Conservation (phyloP, 2,113 vertebrate genomes). For the Pithys albifrons region DNA sequence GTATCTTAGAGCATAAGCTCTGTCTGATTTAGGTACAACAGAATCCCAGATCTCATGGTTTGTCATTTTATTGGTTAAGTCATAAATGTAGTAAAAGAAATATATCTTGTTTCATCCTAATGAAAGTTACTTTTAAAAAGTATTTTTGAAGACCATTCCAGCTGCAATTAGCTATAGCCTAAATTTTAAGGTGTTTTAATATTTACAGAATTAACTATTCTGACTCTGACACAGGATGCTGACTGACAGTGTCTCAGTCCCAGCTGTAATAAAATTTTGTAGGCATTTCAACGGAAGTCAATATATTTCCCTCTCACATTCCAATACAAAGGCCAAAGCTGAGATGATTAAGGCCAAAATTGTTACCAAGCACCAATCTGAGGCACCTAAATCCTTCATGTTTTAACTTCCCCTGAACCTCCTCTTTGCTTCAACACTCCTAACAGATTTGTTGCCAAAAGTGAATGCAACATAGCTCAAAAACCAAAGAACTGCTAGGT, state of each 20-base stretch:
- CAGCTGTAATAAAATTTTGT: background rate
- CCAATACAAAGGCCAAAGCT: background rate
- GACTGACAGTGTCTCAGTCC: background rate
- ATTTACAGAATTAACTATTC: background rate
- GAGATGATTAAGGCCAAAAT: background rate
- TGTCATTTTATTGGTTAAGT: background rate
- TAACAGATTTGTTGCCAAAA: background rate
- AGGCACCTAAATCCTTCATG: background rate
- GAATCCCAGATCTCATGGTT: background rate
- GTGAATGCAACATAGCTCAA: background rate
- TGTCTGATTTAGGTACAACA: background rate
- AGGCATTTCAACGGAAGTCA: background rate
- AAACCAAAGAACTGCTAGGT: background rate
- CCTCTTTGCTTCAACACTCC: background rate
- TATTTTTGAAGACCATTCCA: background rate
- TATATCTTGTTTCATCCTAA: background rate
- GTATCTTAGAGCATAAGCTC: background rate
- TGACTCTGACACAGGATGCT: background rate
- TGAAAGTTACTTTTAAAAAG: background rate
- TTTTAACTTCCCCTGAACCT: background rate
- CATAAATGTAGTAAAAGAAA: background rate
- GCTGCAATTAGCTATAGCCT: background rate
- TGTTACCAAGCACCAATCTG: background rate
- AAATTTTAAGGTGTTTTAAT: background rate
- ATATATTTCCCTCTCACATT: accelerated